A percentile compares a stretch with the other conserved stretches of the same genome.
phyloP scores from a whole-genome alignment of 2,797 vertebrate species.

The Aulostomus chinensis region DNA sequence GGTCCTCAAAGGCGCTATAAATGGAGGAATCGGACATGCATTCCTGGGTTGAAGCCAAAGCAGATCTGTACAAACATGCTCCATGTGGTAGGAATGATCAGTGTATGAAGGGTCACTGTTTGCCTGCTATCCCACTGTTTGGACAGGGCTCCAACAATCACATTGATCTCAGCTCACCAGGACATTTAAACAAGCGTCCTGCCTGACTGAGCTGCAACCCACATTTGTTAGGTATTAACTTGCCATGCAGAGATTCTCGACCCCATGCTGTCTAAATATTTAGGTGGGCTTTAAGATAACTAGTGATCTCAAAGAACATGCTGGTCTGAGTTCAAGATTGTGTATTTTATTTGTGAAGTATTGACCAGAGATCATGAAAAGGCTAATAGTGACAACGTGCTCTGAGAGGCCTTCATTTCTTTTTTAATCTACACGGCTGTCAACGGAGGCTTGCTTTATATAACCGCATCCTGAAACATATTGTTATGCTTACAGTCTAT shows the following conservation, averaged over 20 bases:
- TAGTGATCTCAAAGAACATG: slow-evolving; percentile 66
- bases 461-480: no score
- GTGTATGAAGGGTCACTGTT: slow-evolving; percentile 72
- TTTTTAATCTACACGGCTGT: background rate
- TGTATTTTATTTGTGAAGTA: slow-evolving; percentile 63
- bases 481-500: no score
- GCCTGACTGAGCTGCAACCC: slow-evolving; percentile 49
- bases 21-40: slow-evolving; percentile 67
- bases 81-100: slow-evolving; percentile 75
- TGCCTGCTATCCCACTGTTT: slow-evolving; percentile 66
- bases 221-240: slow-evolving; percentile 80
- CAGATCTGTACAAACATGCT: slow-evolving; percentile 71
- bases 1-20: slow-evolving; percentile 16
- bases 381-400: background rate
- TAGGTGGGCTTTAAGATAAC: slow-evolving; percentile 68
- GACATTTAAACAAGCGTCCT: slow-evolving; percentile 62
- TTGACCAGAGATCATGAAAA: slow-evolving; percentile 44
- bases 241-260: slow-evolving; percentile 41
- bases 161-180: slow-evolving; percentile 62
- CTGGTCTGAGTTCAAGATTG: slow-evolving; percentile 63
- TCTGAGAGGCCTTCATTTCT: background rate
- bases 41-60: slow-evolving; percentile 60
- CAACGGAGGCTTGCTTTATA: no score
- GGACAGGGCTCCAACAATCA: slow-evolving; percentile 72
- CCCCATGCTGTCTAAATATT: slow-evolving; percentile 76